Evolutionary conservation across 2,113 vertebrate genomes (phyloP).

Genomic region (Dicerorhinus sumatrensis): DNA sequence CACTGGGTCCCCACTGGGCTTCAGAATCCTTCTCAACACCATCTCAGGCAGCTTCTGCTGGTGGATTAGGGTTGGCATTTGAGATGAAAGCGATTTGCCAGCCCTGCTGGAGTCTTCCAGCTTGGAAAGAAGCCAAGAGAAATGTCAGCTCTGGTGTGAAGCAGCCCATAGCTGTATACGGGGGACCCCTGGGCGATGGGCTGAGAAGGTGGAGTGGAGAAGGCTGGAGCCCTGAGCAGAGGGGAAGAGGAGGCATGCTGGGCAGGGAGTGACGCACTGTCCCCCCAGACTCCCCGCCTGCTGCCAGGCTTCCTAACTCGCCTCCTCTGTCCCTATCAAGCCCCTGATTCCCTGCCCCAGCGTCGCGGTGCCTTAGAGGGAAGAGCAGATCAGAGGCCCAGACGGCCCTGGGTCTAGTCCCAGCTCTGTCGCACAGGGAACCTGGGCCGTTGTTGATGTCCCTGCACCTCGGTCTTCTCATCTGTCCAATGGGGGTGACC

Average conservation of each 20-base stretch:
- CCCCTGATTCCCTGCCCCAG: fast-evolving
- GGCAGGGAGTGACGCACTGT: fast-evolving
- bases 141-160: fast-evolving
- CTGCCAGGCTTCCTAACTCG: neutral
- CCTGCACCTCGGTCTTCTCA: neutral
- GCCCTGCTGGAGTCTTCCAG: neutral
- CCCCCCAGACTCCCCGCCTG: neutral
- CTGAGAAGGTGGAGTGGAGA: too few species aligned
- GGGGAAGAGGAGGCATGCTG: too few species aligned
- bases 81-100: neutral
- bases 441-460: fast-evolving
- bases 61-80: fast-evolving
- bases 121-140: neutral
- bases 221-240: too few species aligned
- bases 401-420: fast-evolving
- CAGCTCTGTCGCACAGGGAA: neutral
- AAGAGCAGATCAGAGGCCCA: fast-evolving
- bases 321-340: fast-evolving
- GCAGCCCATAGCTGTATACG: fast-evolving
- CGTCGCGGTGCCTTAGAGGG: fast-evolving
- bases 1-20: fast-evolving
- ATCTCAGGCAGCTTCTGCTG: neutral
- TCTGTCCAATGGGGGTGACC: fast-evolving
- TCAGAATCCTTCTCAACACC: neutral
- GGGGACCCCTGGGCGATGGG: fast-evolving